Percentiles rank a stretch among this genome's conserved stretches.
Evolutionary conservation across 2,888 invertebrate species (phyloP).

Genomic region (Drosophila melanosoma): DNA sequence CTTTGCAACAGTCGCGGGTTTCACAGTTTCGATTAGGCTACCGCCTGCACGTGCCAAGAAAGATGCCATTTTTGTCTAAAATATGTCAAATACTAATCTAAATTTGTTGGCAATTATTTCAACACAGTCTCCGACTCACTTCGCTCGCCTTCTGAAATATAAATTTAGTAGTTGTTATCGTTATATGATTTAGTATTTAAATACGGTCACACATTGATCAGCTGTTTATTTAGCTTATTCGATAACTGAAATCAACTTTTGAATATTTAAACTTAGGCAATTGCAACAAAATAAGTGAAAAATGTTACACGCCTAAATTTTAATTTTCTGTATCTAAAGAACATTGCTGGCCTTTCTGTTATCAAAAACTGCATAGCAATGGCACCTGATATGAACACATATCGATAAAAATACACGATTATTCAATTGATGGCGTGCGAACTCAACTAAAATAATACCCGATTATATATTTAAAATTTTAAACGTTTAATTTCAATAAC

Average conservation of each 20-base stretch:
- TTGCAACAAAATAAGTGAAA: neutral
- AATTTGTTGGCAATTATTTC: slow-evolving; percentile 33
- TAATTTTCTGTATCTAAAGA: neutral
- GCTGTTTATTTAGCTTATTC: slow-evolving; percentile 12
- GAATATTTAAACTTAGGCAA: neutral
- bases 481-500: neutral
- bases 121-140: slow-evolving; percentile 35
- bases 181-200: slow-evolving; percentile 33
- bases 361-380: neutral
- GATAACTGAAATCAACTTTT: slow-evolving; percentile 14
- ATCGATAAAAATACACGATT: slow-evolving; percentile 6
- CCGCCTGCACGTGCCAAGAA: slow-evolving; percentile 90
- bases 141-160: slow-evolving; percentile 38
- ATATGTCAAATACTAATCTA: slow-evolving; percentile 23
- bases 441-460: neutral
- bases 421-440: neutral
- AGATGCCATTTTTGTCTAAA: slow-evolving; percentile 88
- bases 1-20: slow-evolving; percentile 90
- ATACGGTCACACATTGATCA: slow-evolving; percentile 36
- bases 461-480: neutral
- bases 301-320: neutral
- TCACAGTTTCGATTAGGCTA: slow-evolving; percentile 88
- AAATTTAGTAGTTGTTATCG: slow-evolving; percentile 36
- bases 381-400: neutral
- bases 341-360: neutral